Percentiles rank a stretch among this genome's conserved stretches.
These are phyloP conservation scores for Drosophila acutilabella DNA, from an alignment of 2,888 invertebrate genomes.

Conservation along the genomic window DNA sequence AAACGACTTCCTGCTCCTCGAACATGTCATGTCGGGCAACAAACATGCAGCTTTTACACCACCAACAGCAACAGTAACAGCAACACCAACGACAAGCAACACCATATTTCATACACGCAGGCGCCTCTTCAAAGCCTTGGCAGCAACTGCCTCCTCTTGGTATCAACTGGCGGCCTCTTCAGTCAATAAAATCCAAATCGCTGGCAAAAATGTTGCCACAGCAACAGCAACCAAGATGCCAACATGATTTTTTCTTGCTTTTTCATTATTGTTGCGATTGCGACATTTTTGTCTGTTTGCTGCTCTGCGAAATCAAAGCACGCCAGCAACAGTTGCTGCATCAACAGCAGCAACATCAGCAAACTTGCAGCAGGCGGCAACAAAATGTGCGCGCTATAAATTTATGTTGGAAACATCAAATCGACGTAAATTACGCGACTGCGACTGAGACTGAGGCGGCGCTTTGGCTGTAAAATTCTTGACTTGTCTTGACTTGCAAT, in stretches of 20 bases:
- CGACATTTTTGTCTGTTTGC: slow-evolving; percentile 76
- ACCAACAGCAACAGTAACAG: slow-evolving; percentile 30
- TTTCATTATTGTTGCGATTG: slow-evolving; percentile 77
- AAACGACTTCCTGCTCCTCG: slow-evolving; percentile 78
- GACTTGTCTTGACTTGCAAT: slow-evolving; percentile 62
- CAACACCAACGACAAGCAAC: slow-evolving; percentile 38
- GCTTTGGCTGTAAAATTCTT: slow-evolving; percentile 79
- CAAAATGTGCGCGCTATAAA: slow-evolving; percentile 79
- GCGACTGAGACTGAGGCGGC: slow-evolving; percentile 56
- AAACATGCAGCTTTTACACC: slow-evolving; percentile 41
- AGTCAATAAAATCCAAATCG: slow-evolving; percentile 73
- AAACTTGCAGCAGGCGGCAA: slow-evolving; percentile 67
- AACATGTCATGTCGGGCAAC: slow-evolving; percentile 69
- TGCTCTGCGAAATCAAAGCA: slow-evolving; percentile 76
- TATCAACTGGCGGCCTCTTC: slow-evolving; percentile 69
- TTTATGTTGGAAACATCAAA: slow-evolving; percentile 79
- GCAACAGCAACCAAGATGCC: slow-evolving; percentile 57
- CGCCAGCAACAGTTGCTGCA: slow-evolving; percentile 29
- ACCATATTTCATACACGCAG: slow-evolving; percentile 46
- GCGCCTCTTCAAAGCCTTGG: slow-evolving; percentile 70
- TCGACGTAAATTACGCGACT: slow-evolving; percentile 78
- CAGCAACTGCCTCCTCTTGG: slow-evolving; percentile 4
- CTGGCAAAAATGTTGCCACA: slow-evolving; percentile 65
- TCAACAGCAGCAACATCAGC: slow-evolving; percentile 57
- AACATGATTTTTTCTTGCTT: slow-evolving; percentile 74